Base-by-base conservation (phyloP, 2,797 vertebrate species). In the Bradypodion ventrale region DNA sequence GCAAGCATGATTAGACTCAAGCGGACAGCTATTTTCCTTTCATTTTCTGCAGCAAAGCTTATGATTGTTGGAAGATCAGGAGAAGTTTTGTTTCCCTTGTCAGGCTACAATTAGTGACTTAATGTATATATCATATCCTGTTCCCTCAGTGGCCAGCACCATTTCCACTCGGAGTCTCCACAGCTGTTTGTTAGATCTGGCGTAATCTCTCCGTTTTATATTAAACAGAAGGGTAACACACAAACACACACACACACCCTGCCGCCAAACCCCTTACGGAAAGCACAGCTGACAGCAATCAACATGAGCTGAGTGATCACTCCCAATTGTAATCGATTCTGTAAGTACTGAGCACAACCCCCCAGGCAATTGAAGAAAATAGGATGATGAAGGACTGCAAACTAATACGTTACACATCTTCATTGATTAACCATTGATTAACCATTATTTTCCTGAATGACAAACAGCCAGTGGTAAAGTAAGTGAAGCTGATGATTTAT, bases 401-500 rank as follows among this genome's bases (percentile, higher is more conserved):
- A 97, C 96, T 95, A 96, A 96, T 96, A 96, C 90, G 94, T 97
- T 96, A 96, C 96, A 96, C 95, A 95, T 96, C 94, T 94, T 94
- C 94, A 96, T 97, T 96, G 96, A 97, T 97, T 96, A 97, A 95
- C 93, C 94, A 96, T 96, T 94, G 95, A 97, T 97, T 96, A 96
- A 96, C 96, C 96, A 97, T 97, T 97, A 96, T 96, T 97, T 95
- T 96, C 90, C 95, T 96, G 96, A 97, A 97, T 97, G 96, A 97
- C 96, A 96, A 97, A 96, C 95, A 97, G 95, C 95, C 92, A 95
- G 95, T 91, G 94, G 96, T 96, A 95, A 95, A 96, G 95, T 96
- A 96, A 96, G 95, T 95, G 96, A 96, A 94, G 94, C 94, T 93
- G 94, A 93, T 96, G 96, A 96, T 97, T 97, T 97, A 97, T 96